Base-by-base conservation (phyloP, 2,113 vertebrate genomes). In the Pterocles gutturalis region DNA sequence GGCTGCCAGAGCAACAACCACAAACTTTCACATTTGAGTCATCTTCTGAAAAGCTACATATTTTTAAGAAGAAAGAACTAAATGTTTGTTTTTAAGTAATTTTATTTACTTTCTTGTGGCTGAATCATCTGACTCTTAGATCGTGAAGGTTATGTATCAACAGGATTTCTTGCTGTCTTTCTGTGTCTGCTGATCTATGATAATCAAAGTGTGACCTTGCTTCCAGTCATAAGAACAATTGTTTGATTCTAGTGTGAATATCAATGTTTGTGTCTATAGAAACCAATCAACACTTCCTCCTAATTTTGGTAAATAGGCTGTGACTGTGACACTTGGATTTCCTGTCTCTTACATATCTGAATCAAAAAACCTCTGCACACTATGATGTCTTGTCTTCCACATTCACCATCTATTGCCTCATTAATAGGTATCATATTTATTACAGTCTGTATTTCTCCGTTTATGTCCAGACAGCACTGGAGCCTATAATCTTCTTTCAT, bases 21-120 rank as follows among this genome's bases (percentile, higher is more conserved):
- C 95, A 92, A 72, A 87, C 91, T 95, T 96, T 95, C 89, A 92
- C 61, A 85, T 94, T 87, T 85, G 80, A 97, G 73, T 97, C 86
- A 96, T 95, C 83, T 96, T 34, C 70, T 95, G 77, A 91, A 97
- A 93, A 92, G 51, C 60, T 87, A 58, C 36, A 2, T 81, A 57
- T 89, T 94, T 89, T 89, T 90, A 67, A 92, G 75, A 90, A 94
- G 69, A 85, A 88, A 79, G 25, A 81, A 20, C 46, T 75, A 86
- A 62, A 82, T 82, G 31, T 87, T 95, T 96, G n/a, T 11, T 95
- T 84, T 79, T 84, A 87, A 62, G 53, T 79, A 55, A 76, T 89
- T 83, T 79, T 92, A 64, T 89, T 94, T 93, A 75, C 49, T 91
- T 85, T 89, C 49, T 87, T 92, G 73, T 25, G 61, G 77, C 54